Evolutionary conservation across 2,113 vertebrate genomes (phyloP).

Genomic region (Crocuta crocuta): DNA sequence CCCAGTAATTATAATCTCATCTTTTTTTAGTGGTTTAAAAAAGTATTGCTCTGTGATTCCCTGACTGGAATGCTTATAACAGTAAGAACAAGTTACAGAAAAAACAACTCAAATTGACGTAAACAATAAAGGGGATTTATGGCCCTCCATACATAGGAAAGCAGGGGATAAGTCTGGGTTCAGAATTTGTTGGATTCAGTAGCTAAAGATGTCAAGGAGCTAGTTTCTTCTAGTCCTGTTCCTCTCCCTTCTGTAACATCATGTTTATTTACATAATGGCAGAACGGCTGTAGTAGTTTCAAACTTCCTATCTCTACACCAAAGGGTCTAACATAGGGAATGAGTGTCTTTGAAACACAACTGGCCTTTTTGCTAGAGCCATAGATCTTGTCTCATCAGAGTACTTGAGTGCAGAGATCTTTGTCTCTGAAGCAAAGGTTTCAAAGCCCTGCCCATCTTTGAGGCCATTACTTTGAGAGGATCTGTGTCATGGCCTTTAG

Average conservation of each 20-base stretch:
- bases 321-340: not conserved
- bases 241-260: not conserved
- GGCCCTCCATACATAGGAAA: not conserved
- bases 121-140: not conserved
- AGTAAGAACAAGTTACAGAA: not conserved
- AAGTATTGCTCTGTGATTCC: not conserved
- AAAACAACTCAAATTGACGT: not conserved
- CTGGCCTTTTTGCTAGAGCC: not conserved
- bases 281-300: not conserved
- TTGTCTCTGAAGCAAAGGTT: not conserved
- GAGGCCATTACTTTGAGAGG: not conserved
- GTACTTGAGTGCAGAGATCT: not conserved
- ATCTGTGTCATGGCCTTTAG: not conserved
- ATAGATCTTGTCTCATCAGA: not conserved
- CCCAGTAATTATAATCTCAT: not conserved
- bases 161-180: not conserved
- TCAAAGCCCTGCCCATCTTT: not conserved
- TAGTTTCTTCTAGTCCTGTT: not conserved
- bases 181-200: constrained; percentile 18
- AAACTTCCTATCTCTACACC: not conserved
- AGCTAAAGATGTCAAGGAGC: not conserved
- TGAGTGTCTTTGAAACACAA: not conserved
- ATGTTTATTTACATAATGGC: not conserved
- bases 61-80: not conserved
- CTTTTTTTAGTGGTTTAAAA: not conserved